Base-by-base conservation (phyloP, 2,797 vertebrate genomes). In the Sebastes itinus region DNA sequence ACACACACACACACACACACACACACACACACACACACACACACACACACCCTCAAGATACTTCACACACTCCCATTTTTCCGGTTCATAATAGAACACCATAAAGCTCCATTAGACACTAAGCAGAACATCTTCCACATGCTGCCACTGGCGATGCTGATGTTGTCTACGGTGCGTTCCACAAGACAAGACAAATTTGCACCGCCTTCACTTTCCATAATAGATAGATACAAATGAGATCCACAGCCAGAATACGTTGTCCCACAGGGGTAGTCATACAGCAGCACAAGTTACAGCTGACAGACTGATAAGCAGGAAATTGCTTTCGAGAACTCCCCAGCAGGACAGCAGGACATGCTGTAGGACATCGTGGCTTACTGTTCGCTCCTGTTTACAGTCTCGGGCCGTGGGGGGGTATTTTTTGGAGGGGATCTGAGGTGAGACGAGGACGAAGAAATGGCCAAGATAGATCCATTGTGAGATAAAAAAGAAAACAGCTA, bases 391-490 rank as follows among this genome's bases (percentile, higher is more conserved):
- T 84, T 87, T 61, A 80, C 52, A 73, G 61, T 90, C 78, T 78
- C 14, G 1, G 73, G 63, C 76, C 72, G 55, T 22, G 28, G 80
- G 82, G 67, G 67, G 14, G 3, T 42, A 7, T 46, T 46, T 77
- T 75, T 46, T 65, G 49, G 78, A 71, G 75, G 73, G 75, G 61
- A 72, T 81, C 72, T 81, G 82, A 74, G 67, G 81, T 88, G 62
- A 77, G 79, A 76, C 28, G 14, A 82, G 63, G 60, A 78, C 28
- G 55, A 78, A 88, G 77, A 92, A 84, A 72, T 72, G 46, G 67
- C 23, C 56, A 71, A 59, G 64, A 86, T 78, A 90, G 71, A 90
- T 91, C 89, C 83, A 69, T 67, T 82, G 77, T 83, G 68, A 80
- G 32, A 56, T 78, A 82, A 89, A 80, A 30, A 70, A 81, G 82